These are phyloP conservation scores for Sesia apiformis DNA, from an alignment of 2,888 invertebrate genomes.

Conservation along the genomic window DNA sequence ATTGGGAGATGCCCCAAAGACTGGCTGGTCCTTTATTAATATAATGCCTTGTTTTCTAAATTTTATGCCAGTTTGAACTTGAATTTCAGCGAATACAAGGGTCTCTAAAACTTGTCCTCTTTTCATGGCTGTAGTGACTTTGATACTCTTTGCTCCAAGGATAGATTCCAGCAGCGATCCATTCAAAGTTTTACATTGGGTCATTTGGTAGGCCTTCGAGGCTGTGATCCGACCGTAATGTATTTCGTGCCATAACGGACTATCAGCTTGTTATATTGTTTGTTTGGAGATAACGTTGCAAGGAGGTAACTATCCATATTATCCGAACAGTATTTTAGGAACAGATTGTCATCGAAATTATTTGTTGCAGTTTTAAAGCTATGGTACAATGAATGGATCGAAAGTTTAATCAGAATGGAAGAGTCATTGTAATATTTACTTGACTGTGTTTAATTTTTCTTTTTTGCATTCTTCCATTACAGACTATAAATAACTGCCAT, in stretches of 20 bases:
- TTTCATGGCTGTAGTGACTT: constrained; percentile 7
- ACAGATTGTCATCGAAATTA: no score
- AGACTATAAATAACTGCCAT: no score
- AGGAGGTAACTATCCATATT: no score
- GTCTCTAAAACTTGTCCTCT: constrained; percentile 6
- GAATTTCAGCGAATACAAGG: constrained; percentile 1
- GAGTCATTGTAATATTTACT: no score
- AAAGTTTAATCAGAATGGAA: no score
- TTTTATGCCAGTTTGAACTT: background rate
- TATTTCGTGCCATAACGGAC: background rate
- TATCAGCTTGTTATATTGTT: no score
- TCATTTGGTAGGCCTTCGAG: constrained; percentile 5
- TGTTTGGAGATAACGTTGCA: no score
- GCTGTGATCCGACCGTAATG: background rate
- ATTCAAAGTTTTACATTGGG: constrained; percentile 6
- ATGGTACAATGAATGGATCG: no score
- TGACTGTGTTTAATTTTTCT: no score
- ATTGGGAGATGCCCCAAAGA: constrained; percentile 8
- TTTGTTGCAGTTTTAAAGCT: no score
- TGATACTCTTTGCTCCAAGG: constrained; percentile 6
- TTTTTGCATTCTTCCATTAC: no score
- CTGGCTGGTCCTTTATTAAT: constrained; percentile 6
- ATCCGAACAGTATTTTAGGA: no score
- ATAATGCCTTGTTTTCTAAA: background rate
- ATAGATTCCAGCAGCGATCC: constrained; percentile 8